Percentiles rank a stretch among this genome's conserved stretches.
phyloP scores from a whole-genome alignment of 2,888 invertebrate genomes.

The Dicyrtoma fusca region DNA sequence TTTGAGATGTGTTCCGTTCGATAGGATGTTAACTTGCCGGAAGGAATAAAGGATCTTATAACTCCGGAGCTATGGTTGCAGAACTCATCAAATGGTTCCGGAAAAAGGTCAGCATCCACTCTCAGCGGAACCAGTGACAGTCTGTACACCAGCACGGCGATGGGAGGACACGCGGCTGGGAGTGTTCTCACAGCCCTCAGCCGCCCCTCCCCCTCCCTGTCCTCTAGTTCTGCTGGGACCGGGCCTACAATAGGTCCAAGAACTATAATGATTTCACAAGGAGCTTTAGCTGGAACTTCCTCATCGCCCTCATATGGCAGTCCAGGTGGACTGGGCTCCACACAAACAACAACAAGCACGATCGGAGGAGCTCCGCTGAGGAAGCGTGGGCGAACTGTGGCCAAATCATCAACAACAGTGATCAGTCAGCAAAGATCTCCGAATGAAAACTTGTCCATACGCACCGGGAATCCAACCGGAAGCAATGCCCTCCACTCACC shows the following conservation, averaged over 20 bases:
- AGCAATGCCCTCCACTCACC: neutral
- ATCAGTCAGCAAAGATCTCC: slow-evolving; percentile 21
- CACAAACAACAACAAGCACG: neutral
- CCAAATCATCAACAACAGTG: neutral
- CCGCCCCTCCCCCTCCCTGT: neutral
- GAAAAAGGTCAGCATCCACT: neutral
- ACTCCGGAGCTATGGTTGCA: slow-evolving; percentile 48
- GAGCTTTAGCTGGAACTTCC: neutral
- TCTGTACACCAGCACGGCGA: neutral
- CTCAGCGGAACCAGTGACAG: neutral
- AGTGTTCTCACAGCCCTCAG: slow-evolving; percentile 9
- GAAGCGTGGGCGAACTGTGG: slow-evolving; percentile 13
- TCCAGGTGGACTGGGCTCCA: neutral
- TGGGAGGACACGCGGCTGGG: slow-evolving; percentile 8
- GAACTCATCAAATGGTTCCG: slow-evolving; percentile 13
- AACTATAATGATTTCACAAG: neutral
- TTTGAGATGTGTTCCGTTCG: no score
- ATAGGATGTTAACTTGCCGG: slow-evolving; percentile 16
- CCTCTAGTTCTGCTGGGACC: neutral
- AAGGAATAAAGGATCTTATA: slow-evolving; percentile 40
- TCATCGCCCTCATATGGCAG: neutral
- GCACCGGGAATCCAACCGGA: neutral
- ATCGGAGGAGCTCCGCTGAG: slow-evolving; percentile 10
- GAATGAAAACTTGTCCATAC: slow-evolving; percentile 4
- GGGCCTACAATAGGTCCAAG: neutral